Evolutionary conservation across 1,140 invertebrate genomes (phyloP).

Genomic region (Vanessa tameamea): DNA sequence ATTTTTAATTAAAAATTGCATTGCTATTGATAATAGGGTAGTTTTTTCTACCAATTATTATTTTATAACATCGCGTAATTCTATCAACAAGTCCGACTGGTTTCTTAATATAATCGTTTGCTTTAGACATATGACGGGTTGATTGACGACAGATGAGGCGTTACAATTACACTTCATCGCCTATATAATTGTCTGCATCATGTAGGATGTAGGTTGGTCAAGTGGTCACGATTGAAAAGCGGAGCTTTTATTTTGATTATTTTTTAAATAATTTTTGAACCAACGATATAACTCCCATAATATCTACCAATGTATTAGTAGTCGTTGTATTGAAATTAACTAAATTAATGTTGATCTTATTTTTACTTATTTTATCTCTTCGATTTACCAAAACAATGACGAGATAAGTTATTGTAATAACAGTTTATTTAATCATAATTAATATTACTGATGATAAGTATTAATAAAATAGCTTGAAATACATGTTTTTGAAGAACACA

Average conservation of each 20-base stretch:
- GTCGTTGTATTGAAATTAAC: too few relatives aligned
- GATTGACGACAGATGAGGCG: slow-evolving; percentile 58
- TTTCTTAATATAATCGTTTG: slow-evolving; percentile 53
- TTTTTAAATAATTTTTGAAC: too few relatives aligned
- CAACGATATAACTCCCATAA: too few relatives aligned
- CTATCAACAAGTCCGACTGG: slow-evolving; percentile 49
- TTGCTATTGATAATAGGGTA: neutral
- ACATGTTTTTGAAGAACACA: neutral
- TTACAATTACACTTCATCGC: slow-evolving; percentile 57
- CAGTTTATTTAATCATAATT: neutral
- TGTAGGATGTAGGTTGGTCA: neutral
- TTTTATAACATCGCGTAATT: neutral
- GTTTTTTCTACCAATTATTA: slow-evolving; percentile 4
- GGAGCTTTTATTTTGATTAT: neutral
- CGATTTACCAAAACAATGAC: too few relatives aligned
- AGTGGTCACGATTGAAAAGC: neutral
- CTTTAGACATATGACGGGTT: slow-evolving; percentile 47
- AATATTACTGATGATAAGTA: neutral
- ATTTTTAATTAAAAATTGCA: slow-evolving; percentile 8
- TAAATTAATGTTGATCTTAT: too few relatives aligned
- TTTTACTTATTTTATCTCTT: too few relatives aligned
- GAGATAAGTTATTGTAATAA: too few relatives aligned
- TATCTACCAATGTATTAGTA: too few relatives aligned
- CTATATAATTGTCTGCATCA: slow-evolving; percentile 45
- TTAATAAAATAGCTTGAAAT: neutral